Percentiles rank a stretch among this genome's conserved stretches.
These are phyloP conservation scores for Muscicapa comitata DNA, from an alignment of 2,797 vertebrate genomes.

Conservation along the genomic window DNA sequence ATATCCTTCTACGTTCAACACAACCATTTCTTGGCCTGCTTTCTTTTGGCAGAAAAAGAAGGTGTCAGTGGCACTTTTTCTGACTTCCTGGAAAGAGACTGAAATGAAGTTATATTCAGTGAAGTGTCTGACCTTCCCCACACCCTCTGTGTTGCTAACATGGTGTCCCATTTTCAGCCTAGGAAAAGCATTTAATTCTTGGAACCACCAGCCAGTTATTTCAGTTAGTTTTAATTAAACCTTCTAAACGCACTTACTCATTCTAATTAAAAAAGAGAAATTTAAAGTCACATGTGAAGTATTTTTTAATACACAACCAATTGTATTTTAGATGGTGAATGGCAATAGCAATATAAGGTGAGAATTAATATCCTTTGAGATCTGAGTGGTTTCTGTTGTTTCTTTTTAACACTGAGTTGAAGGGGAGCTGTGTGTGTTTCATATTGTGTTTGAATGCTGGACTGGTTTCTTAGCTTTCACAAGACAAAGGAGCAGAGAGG, in stretches of 20 bases:
- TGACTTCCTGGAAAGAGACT: neutral
- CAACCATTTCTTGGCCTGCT: neutral
- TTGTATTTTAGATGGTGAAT: neutral
- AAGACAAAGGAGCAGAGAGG: neutral
- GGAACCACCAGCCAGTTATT: neutral
- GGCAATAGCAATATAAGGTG: neutral
- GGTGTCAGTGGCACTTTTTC: neutral
- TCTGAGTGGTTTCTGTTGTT: neutral
- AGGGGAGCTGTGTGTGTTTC: neutral
- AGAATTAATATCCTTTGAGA: neutral
- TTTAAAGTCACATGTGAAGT: neutral
- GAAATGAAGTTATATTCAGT: neutral
- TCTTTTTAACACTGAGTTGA: neutral
- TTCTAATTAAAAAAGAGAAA: neutral
- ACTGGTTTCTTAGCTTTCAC: neutral
- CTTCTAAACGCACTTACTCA: neutral
- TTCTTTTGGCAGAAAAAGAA: neutral
- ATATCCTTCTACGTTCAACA: neutral
- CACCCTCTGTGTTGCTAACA: neutral
- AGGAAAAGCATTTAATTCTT: neutral
- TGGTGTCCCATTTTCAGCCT: neutral
- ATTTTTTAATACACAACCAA: neutral
- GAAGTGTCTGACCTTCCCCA: neutral
- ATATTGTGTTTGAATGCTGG: neutral
- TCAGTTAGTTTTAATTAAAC: neutral